phyloP scores from a whole-genome alignment of 2,888 invertebrate species.

The Romanomermis culicivorax region DNA sequence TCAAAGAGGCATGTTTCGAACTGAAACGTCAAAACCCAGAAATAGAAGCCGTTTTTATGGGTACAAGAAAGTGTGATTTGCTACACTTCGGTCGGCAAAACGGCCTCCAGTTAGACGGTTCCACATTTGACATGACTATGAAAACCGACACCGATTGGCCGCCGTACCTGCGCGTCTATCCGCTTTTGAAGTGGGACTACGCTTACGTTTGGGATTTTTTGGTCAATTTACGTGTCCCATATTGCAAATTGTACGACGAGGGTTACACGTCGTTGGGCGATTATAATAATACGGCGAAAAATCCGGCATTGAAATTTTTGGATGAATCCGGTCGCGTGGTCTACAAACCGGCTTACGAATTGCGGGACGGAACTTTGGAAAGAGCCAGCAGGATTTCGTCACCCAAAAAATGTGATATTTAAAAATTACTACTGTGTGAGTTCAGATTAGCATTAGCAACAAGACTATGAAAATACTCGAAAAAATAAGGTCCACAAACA shows the following conservation, averaged over 20 bases:
- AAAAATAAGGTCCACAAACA: no score
- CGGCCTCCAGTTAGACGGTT: not conserved
- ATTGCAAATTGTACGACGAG: constrained; percentile 67
- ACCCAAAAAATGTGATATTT: not conserved
- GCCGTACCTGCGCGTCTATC: constrained; percentile 60
- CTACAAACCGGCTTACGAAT: constrained; percentile 52
- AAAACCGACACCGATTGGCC: constrained; percentile 75
- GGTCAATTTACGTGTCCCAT: constrained; percentile 52
- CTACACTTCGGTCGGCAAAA: not conserved
- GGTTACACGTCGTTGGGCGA: constrained; percentile 78
- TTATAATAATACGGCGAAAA: constrained; percentile 52
- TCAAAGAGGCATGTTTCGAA: constrained; percentile 47
- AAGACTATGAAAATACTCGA: no score
- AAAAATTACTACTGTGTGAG: not conserved
- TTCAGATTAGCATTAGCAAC: no score
- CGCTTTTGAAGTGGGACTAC: constrained; percentile 76
- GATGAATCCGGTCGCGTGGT: constrained; percentile 34
- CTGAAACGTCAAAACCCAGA: constrained; percentile 39
- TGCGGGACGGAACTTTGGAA: constrained; percentile 42
- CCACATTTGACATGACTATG: not conserved
- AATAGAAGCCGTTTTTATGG: constrained; percentile 70
- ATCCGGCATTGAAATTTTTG: constrained; percentile 44
- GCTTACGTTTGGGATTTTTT: constrained; percentile 76
- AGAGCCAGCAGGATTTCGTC: constrained; percentile 29
- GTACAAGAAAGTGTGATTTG: constrained; percentile 63